Base-by-base conservation (phyloP, 2,797 vertebrate genomes). In the Thunnus albacares region DNA sequence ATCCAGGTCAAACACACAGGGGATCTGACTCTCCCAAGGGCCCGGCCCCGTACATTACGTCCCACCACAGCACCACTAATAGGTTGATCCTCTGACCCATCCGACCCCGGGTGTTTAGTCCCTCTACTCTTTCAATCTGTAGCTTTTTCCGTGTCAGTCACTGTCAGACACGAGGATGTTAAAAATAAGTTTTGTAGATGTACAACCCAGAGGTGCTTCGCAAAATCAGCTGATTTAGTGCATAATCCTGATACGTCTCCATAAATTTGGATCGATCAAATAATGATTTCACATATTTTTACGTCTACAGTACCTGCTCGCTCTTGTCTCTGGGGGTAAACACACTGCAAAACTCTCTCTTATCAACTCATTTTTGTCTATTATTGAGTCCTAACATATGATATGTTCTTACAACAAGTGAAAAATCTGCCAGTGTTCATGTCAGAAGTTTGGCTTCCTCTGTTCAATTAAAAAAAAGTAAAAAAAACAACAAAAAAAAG, bases 21-120 rank as follows among this genome's bases (percentile, higher is more conserved):
- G 24, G 65, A 49, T 26, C 41, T 59, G 28, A n/a, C 49, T 45
- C 41, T 41, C 33, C 49, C 0, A 2, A 43, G 47, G 63, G 52
- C 43, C 56, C 8, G 28, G 22, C 24, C 15, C 43, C 62, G 35
- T 53, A n/a, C 26, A 13, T 59, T 33, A 58, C 43, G 24, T n/a
- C 49, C 18, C 55, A 47, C 49, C 52, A 30, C 57, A 20, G 45
- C 14, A 9, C 26, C 14, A 18, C 57, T 77, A 75, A 76, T 65
- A 14, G 57, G 51, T 24, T 80, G 77, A 59, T 81, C 78, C 59
- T 80, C n/a, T 80, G 75, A 76, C 75, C 70, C 38, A 0, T 24
- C n/a, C 14, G 5, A 61, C 33, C 70, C 57, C 13, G 2, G 3
- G 8, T 3, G 24, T 66, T 67, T 45, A 62, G 26, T 45, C 45